phyloP scores from a whole-genome alignment of 2,113 vertebrate species.

The Macrotus californicus region DNA sequence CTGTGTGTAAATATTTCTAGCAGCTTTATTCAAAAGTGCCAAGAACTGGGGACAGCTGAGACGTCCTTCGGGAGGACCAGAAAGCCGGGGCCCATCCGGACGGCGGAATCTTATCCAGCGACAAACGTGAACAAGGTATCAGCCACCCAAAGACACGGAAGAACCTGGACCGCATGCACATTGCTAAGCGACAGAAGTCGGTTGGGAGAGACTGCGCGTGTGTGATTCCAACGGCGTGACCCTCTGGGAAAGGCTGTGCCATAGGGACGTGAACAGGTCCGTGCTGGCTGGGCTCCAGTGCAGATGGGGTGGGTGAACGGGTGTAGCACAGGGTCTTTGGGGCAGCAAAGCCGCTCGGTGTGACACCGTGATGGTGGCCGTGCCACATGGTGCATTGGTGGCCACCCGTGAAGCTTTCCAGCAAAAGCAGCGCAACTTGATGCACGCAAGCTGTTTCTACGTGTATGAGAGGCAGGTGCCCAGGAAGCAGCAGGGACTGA shows the following conservation, averaged over 20 bases:
- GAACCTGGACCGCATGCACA: fast-evolving
- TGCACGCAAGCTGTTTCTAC: background rate
- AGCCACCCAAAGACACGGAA: fast-evolving
- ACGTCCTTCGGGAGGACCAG: fast-evolving
- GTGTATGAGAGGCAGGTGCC: background rate
- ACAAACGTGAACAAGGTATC: fast-evolving
- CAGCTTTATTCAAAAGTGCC: background rate
- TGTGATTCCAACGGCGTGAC: fast-evolving
- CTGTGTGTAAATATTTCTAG: background rate
- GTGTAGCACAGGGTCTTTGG: fast-evolving
- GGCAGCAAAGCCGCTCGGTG: fast-evolving
- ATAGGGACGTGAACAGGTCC: fast-evolving
- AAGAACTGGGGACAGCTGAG: background rate
- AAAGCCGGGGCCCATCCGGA: background rate
- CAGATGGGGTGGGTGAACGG: fast-evolving
- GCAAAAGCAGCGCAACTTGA: background rate
- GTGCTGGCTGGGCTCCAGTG: fast-evolving
- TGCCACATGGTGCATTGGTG: fast-evolving
- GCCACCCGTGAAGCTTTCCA: background rate
- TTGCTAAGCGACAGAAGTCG: fast-evolving
- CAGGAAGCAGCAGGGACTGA: background rate
- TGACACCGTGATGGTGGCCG: fast-evolving
- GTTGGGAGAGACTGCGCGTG: fast-evolving
- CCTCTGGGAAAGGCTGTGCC: background rate
- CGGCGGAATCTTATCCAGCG: fast-evolving